A percentile compares a stretch with the other conserved stretches of the same genome.
Conservation (phyloP, 2,113 vertebrate species). For the Cheilinus undulatus region DNA sequence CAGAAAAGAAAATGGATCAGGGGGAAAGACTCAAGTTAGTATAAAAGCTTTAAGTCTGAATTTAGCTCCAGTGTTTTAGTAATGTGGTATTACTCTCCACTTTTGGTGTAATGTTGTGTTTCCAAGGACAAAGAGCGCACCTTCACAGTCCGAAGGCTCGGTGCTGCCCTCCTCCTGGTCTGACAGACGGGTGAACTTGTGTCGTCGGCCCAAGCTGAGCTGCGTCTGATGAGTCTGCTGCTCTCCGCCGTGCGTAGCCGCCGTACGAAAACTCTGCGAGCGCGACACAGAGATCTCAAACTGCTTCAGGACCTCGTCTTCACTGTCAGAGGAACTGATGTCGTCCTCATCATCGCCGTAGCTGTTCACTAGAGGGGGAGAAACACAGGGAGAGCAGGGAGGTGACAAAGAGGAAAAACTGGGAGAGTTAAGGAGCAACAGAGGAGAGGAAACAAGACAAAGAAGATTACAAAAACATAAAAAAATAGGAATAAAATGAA, state of each 20-base stretch:
- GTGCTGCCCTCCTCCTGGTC: conserved; percentile 80
- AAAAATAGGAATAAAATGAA: neutral
- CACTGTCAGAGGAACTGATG: conserved; percentile 84
- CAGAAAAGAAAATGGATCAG: too few relatives aligned
- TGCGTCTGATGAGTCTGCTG: conserved; percentile 63
- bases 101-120: too few relatives aligned
- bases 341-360: conserved; percentile 80
- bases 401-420: conserved; percentile 33
- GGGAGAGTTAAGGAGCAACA: conserved; percentile 14
- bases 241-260: conserved; percentile 56
- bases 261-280: conserved; percentile 83
- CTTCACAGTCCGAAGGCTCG: conserved; percentile 86
- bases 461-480: conserved; percentile 35
- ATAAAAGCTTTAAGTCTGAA: too few relatives aligned
- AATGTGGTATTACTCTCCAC: too few relatives aligned
- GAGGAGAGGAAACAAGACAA: conserved; percentile 42
- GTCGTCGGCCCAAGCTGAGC: conserved; percentile 55
- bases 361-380: conserved; percentile 79
- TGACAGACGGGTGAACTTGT: conserved; percentile 79
- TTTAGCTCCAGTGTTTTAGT: too few relatives aligned
- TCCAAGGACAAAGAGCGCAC: conserved; percentile 41
- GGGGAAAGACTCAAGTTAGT: too few relatives aligned
- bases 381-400: conserved; percentile 34
- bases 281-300: conserved; percentile 88
- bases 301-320: conserved; percentile 86